Percentiles rank a stretch among this genome's conserved stretches.
These are phyloP conservation scores for Harpagoxenus sublaevis DNA, from an alignment of 2,888 invertebrate species.

Conservation along the genomic window DNA sequence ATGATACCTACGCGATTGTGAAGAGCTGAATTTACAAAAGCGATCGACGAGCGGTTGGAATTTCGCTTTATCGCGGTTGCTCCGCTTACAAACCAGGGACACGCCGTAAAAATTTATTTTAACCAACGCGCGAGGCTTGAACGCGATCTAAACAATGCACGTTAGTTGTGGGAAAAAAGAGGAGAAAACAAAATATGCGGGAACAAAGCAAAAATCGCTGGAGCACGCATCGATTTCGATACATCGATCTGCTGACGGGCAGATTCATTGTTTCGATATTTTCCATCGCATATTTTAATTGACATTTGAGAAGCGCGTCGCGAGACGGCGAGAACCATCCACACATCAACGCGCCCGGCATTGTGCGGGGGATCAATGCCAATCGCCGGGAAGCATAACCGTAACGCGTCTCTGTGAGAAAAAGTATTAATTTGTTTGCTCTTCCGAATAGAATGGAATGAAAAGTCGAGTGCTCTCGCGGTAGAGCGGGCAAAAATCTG, in stretches of 20 bases:
- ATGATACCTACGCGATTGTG: constrained; percentile 56
- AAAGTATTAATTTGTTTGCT: constrained; percentile 50
- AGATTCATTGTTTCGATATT: constrained; percentile 72
- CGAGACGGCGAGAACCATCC: constrained; percentile 41
- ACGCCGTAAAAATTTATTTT: constrained; percentile 60
- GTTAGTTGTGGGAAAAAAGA: constrained; percentile 19
- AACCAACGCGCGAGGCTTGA: constrained; percentile 29
- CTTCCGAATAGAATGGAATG: constrained; percentile 40
- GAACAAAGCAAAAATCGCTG: constrained; percentile 59
- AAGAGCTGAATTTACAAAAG: constrained; percentile 63
- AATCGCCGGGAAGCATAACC: constrained; percentile 51
- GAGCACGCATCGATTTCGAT: constrained; percentile 43
- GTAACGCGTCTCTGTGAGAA: constrained; percentile 29
- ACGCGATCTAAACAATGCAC: constrained; percentile 64
- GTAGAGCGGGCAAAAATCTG: constrained; percentile 27
- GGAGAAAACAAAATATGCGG: constrained; percentile 24
- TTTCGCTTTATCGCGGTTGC: constrained; percentile 60
- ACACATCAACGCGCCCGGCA: constrained; percentile 45
- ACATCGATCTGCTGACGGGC: constrained; percentile 57
- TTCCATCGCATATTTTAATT: constrained; percentile 72
- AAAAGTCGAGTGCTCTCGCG: constrained; percentile 23
- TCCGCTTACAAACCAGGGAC: constrained; percentile 54
- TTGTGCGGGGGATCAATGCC: constrained; percentile 44
- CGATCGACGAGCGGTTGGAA: constrained; percentile 30
- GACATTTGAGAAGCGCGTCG: constrained; percentile 61